Evolutionary conservation across 2,888 invertebrate genomes (phyloP).

Genomic region (Melieria crassipennis): DNA sequence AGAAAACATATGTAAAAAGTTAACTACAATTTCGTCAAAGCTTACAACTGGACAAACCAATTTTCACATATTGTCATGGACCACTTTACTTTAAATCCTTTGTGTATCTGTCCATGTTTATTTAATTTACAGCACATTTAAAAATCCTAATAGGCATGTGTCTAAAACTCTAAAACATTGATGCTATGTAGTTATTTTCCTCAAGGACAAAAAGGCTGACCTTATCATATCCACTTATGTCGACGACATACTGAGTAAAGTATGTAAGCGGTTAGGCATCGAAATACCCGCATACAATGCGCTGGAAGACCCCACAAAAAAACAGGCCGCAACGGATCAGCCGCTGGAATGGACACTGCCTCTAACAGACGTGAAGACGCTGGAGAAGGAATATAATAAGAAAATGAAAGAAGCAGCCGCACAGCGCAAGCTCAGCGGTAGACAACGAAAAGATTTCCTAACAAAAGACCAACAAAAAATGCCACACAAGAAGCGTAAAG

Average conservation of each 20-base stretch:
- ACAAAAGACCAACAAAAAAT: constrained; percentile 30
- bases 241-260: constrained; percentile 80
- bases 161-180: background rate
- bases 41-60: no score
- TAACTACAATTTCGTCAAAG: no score
- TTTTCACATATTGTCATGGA: no score
- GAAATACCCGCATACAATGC: constrained; percentile 78
- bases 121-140: background rate
- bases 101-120: background rate
- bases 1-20: no score
- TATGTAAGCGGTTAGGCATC: constrained; percentile 79
- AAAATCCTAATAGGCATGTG: no score
- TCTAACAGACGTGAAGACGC: constrained; percentile 69
- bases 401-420: constrained; percentile 50
- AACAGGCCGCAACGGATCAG: constrained; percentile 50
- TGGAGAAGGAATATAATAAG: constrained; percentile 72
- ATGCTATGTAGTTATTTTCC: background rate
- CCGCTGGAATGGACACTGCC: constrained; percentile 77
- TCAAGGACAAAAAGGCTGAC: constrained; percentile 89
- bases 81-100: background rate
- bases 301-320: constrained; percentile 74
- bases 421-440: constrained; percentile 46
- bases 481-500: constrained; percentile 40
- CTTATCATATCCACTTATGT: constrained; percentile 89
- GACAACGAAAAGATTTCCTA: constrained; percentile 36